A percentile compares a stretch with the other conserved stretches of the same genome.
Conservation (phyloP, 2,888 invertebrate genomes). For the Priocnemis perturbator region DNA sequence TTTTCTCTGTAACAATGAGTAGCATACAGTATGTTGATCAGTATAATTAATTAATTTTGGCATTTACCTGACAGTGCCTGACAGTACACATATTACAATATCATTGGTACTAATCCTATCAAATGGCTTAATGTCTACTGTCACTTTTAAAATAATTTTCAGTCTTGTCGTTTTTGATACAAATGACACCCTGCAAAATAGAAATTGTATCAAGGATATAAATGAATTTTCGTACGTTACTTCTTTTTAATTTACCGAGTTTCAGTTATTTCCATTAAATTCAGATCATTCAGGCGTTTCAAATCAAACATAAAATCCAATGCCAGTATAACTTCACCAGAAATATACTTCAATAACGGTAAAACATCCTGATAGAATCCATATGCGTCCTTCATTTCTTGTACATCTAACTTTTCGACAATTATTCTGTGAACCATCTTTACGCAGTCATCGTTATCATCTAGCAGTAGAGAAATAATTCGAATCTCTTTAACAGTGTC, state of each 20-base stretch:
- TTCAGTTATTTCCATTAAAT: slow-evolving; percentile 54
- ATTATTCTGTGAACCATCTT: slow-evolving; percentile 60
- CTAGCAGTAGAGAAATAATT: slow-evolving; percentile 55
- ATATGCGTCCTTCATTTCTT: slow-evolving; percentile 39
- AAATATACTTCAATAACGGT: slow-evolving; percentile 56
- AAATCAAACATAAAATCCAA: slow-evolving; percentile 66
- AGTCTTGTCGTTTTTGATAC: slow-evolving; percentile 49
- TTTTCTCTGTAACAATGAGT: slow-evolving; percentile 53
- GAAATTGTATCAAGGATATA: neutral
- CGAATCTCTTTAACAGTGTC: slow-evolving; percentile 45
- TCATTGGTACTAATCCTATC: slow-evolving; percentile 56
- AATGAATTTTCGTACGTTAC: slow-evolving; percentile 9
- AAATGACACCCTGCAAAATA: slow-evolving; percentile 60
- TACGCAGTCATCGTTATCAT: slow-evolving; percentile 44
- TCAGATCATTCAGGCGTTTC: slow-evolving; percentile 47
- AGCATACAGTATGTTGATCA: neutral
- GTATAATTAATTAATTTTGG: neutral
- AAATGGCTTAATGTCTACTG: slow-evolving; percentile 58
- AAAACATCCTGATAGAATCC: slow-evolving; percentile 56
- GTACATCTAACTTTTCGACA: slow-evolving; percentile 50
- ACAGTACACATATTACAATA: slow-evolving; percentile 55
- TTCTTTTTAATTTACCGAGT: slow-evolving; percentile 54
- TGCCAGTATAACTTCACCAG: slow-evolving; percentile 57
- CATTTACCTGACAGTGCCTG: slow-evolving; percentile 63
- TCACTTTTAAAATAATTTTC: slow-evolving; percentile 60